Conservation (phyloP, 2,888 invertebrate species). For the Clunio marinus region DNA sequence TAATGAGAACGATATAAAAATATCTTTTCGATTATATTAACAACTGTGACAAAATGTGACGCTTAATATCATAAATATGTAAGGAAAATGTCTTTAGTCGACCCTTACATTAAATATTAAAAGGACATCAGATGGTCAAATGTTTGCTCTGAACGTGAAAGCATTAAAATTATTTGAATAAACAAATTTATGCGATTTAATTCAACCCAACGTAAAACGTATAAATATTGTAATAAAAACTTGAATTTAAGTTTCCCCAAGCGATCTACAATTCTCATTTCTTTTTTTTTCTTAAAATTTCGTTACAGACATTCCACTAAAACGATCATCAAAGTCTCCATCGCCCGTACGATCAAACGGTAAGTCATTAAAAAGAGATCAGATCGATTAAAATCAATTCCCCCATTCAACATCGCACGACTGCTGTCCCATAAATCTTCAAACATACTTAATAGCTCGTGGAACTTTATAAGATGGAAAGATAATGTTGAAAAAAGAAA, state of each 20-base stretch:
- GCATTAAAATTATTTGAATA: slow-evolving; percentile 29
- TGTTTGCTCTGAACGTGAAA: not conserved
- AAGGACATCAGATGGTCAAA: slow-evolving; percentile 37
- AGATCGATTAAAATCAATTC: not conserved
- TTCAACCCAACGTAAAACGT: not conserved
- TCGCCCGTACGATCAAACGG: slow-evolving; percentile 35
- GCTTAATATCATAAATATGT: not conserved
- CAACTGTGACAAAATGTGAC: slow-evolving; percentile 24
- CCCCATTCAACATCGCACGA: not conserved
- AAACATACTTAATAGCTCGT: not conserved
- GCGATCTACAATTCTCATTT: not conserved
- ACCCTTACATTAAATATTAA: slow-evolving; percentile 33
- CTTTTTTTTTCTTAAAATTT: not conserved
- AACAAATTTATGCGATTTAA: slow-evolving; percentile 17
- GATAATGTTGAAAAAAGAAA: slow-evolving; percentile 7
- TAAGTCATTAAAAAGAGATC: slow-evolving; percentile 20
- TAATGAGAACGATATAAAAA: not conserved
- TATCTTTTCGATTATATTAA: not conserved
- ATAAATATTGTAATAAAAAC: not conserved
- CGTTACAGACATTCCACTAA: slow-evolving; percentile 34
- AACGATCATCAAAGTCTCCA: slow-evolving; percentile 35
- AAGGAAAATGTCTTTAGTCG: not conserved
- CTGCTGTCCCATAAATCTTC: slow-evolving; percentile 33
- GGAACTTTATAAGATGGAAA: slow-evolving; percentile 13
- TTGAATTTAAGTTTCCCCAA: not conserved